These are phyloP conservation scores for Haliclystus octoradiatus DNA, from an alignment of 30 jellyfish, hydroid and myxozoan genomes.

Conservation along the genomic window DNA sequence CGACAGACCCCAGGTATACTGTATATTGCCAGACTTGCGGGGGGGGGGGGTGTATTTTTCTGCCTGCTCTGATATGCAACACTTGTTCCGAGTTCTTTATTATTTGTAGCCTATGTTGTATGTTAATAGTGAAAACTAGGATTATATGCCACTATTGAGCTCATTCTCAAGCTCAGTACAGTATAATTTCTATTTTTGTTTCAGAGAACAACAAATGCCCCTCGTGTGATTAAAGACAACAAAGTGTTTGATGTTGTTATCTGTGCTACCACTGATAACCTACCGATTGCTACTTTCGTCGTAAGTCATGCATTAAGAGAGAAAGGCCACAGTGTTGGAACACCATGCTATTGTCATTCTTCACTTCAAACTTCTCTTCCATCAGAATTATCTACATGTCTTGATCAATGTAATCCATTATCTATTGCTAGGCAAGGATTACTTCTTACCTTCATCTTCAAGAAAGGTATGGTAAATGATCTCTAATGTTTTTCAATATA, in stretches of 20 bases:
- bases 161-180: too few species aligned
- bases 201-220: neutral
- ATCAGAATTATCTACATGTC: slow-evolving; percentile 3
- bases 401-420: neutral
- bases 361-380: slow-evolving; percentile 14
- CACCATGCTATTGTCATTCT: slow-evolving; percentile 46
- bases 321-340: slow-evolving; percentile 13
- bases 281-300: slow-evolving; percentile 60
- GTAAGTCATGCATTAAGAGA: slow-evolving; percentile 13
- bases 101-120: too few species aligned
- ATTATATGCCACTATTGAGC: too few species aligned
- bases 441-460: slow-evolving; percentile 1
- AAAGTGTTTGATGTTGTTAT: slow-evolving; percentile 9
- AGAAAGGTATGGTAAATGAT: slow-evolving; percentile 1
- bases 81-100: too few species aligned
- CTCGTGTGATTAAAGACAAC: neutral
- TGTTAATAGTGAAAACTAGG: too few species aligned
- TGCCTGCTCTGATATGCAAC: too few species aligned
- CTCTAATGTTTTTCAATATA: too few species aligned
- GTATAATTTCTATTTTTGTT: too few species aligned
- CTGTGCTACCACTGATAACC: slow-evolving; percentile 37
- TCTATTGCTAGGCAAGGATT: neutral
- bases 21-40: too few species aligned
- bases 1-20: too few species aligned
- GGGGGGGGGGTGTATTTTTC: too few species aligned